Evolutionary conservation across 1,140 invertebrate species (phyloP).

Genomic region (Drosophila elegans): DNA sequence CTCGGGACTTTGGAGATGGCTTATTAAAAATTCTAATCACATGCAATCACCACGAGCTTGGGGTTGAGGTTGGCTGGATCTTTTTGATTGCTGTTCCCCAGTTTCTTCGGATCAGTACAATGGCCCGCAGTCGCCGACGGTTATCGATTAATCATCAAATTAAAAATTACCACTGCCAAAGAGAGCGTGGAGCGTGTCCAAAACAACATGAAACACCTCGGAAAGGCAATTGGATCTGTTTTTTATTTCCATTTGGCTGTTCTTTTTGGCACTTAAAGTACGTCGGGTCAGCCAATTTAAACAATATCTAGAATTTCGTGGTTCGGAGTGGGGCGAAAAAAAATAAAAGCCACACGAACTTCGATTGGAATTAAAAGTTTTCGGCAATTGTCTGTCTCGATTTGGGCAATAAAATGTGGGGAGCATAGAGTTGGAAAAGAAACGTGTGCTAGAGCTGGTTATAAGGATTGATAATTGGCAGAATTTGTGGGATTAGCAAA

Average conservation of each 20-base stretch:
- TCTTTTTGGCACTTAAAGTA: conserved; percentile 63
- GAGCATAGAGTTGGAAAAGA: background rate
- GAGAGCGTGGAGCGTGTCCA: conserved; percentile 73
- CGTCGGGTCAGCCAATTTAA: conserved; percentile 63
- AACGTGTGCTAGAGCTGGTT: conserved; percentile 28
- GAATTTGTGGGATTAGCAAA: conserved; percentile 32
- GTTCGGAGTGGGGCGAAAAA: conserved; percentile 8
- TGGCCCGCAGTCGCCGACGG: conserved; percentile 69
- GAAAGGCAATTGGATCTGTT: conserved; percentile 46
- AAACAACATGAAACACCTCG: conserved; percentile 55
- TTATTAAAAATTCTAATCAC: conserved; percentile 81
- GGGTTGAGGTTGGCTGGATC: conserved; percentile 18
- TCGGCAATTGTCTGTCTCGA: conserved; percentile 43
- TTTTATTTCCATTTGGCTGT: conserved; percentile 35
- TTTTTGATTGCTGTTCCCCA: conserved; percentile 16
- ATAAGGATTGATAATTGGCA: conserved; percentile 47
- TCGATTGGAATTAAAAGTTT: conserved; percentile 45
- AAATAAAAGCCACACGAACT: conserved; percentile 59
- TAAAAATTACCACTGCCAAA: conserved; percentile 76
- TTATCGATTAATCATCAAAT: conserved; percentile 82
- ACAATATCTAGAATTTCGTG: conserved; percentile 67
- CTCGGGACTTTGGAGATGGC: conserved; percentile 52
- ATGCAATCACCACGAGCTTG: conserved; percentile 62
- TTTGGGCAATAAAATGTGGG: conserved; percentile 38
- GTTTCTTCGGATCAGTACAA: conserved; percentile 43